These are phyloP conservation scores for Watsonalla binaria DNA, from an alignment of 2,888 invertebrate genomes.

Conservation along the genomic window DNA sequence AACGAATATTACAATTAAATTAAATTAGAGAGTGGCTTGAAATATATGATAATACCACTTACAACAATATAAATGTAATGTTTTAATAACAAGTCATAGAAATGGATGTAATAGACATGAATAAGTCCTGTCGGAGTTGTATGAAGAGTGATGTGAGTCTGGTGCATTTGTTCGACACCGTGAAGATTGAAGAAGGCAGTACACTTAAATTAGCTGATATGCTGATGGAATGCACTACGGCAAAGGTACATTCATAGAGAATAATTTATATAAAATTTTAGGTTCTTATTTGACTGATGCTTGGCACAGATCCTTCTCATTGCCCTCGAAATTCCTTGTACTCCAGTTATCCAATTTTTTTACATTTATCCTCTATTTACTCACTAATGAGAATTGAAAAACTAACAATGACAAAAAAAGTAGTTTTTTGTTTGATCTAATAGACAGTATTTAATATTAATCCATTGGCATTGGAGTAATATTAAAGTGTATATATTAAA, in stretches of 20 bases:
- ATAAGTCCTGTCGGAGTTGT: conserved; percentile 60
- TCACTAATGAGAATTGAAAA: too few relatives aligned
- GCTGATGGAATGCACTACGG: conserved; percentile 47
- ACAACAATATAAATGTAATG: too few relatives aligned
- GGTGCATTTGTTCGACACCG: conserved; percentile 45
- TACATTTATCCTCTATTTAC: too few relatives aligned
- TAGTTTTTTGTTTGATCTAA: too few relatives aligned
- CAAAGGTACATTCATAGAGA: conserved; percentile 35
- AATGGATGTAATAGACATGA: conserved; percentile 35
- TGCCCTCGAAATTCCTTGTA: too few relatives aligned
- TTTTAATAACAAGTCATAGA: background rate
- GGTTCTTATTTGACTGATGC: background rate
- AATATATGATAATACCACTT: background rate
- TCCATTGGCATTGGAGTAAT: too few relatives aligned
- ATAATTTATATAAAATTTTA: background rate
- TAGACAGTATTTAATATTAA: too few relatives aligned
- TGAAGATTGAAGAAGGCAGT: conserved; percentile 45
- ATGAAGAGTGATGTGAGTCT: conserved; percentile 53
- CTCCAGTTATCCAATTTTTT: too few relatives aligned
- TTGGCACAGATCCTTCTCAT: too few relatives aligned
- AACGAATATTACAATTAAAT: background rate
- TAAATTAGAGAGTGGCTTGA: background rate
- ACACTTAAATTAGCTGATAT: conserved; percentile 45
- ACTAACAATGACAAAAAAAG: too few relatives aligned
- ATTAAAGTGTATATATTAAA: too few relatives aligned